A percentile compares a stretch with the other conserved stretches of the same genome.
Evolutionary conservation across 2,797 vertebrate genomes (phyloP).

Genomic region (Alexandromys oeconomus): DNA sequence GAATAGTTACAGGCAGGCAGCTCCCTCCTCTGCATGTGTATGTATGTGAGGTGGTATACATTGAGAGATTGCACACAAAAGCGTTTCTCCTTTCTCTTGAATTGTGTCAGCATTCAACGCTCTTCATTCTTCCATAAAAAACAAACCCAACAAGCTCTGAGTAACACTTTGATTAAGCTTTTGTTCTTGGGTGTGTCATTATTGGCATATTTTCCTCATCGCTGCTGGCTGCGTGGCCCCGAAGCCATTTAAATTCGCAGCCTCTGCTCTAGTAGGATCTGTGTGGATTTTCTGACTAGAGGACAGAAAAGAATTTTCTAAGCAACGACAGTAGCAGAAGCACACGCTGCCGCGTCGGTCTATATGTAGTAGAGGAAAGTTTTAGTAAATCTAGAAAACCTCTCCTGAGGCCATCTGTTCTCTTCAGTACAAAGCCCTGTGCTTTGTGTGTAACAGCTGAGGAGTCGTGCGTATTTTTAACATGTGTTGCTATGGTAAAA

Average conservation of each 20-base stretch:
- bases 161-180: background rate
- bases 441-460: constrained; percentile 36
- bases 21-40: background rate
- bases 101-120: background rate
- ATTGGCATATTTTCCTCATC: background rate
- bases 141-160: background rate
- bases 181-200: background rate
- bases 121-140: background rate
- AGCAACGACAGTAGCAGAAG: background rate
- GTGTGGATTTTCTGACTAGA: background rate
- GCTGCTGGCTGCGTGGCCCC: background rate
- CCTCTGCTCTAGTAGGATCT: background rate
- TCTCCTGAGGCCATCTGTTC: background rate
- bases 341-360: background rate
- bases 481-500: constrained; percentile 3
- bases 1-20: background rate
- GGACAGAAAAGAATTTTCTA: constrained; percentile 37
- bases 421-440: constrained; percentile 26
- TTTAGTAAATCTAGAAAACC: constrained; percentile 39
- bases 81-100: constrained; percentile 24
- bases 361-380: background rate
- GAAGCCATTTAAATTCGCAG: background rate
- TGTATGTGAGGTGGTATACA: background rate
- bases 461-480: constrained; percentile 41
- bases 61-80: background rate